phyloP scores from a whole-genome alignment of 2,888 invertebrate genomes.

The Glyphotaelius pellucidus region DNA sequence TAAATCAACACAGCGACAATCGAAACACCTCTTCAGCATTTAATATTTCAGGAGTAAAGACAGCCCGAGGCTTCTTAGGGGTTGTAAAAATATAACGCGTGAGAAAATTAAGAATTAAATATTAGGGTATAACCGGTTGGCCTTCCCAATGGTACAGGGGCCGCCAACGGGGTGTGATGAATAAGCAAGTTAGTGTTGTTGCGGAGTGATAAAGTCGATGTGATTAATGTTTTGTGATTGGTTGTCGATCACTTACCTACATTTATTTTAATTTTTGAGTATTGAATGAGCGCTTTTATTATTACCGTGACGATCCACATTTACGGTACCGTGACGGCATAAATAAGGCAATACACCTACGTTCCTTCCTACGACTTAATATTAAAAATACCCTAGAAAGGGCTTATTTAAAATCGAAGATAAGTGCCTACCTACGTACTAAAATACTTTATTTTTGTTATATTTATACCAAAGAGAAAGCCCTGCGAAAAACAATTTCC shows the following conservation, averaged over 20 bases:
- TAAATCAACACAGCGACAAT: neutral
- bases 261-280: too few species aligned
- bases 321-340: too few species aligned
- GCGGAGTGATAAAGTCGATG: neutral
- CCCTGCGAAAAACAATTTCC: too few species aligned
- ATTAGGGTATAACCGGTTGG: neutral
- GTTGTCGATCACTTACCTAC: neutral
- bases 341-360: too few species aligned
- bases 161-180: neutral
- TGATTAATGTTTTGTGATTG: neutral
- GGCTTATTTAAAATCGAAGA: too few species aligned
- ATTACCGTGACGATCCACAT: too few species aligned
- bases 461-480: too few species aligned
- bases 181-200: neutral
- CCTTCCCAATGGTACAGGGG: neutral
- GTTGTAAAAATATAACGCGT: neutral
- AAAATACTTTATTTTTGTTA: too few species aligned
- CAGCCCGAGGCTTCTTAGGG: neutral
- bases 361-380: too few species aligned
- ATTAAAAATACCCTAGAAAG: too few species aligned
- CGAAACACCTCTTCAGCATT: neutral
- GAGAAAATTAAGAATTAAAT: neutral
- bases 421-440: too few species aligned
- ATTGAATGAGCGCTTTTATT: too few species aligned
- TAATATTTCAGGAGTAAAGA: neutral